Evolutionary conservation across 2,888 invertebrate genomes (phyloP), one percentile per base, ranked within the genome.

Genomic region (Ariolimax columbianus): DNA sequence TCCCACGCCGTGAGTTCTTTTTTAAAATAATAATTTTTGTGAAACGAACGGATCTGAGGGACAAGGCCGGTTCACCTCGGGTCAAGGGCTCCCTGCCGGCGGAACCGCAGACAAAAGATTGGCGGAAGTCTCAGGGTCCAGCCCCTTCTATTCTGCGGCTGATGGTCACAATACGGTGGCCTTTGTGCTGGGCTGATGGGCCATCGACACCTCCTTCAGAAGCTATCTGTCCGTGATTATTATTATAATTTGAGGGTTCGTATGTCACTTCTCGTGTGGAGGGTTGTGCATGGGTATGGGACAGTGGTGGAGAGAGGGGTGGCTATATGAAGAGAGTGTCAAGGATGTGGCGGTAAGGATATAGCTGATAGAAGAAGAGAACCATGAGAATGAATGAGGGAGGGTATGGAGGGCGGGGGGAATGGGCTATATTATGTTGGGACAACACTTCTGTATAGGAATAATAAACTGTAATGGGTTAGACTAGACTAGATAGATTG

Each of bases 21-120:
- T 59, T 30, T 14, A 26, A 0, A 11, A 47, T 11, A 11, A 17
- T 17, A 47, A 11, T 47, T 47, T 47, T 47, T 26, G 19, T 51
- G 19, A 36, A 51, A 55, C 55, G 19, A n/a, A 26, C 26, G 36
- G 26, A 33, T 36, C 66, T 43, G n/a, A 40, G 7, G 17, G 66
- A 79, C 63, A 79, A 66, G n/a, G 19, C 47, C 6, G 70, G 80
- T 38, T 81, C 80, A 81, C 43, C 80, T 70, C 33, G 51, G 80
- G 80, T 81, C 80, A 70, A 68, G 47, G 66, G 38, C 80, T 81
- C 51, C 43, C 51, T 26, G 80, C 51, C 38, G 68, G 51, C 23
- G 38, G 80, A 14, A 79, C 40, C 23, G 38, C 19, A 70, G 80
- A 81, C 80, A 81, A 81, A 81, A 81, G 80, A 81, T 47, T 43